Evolutionary conservation across 1,140 invertebrate genomes (phyloP).

Genomic region (Panagrolaimus sp.): DNA sequence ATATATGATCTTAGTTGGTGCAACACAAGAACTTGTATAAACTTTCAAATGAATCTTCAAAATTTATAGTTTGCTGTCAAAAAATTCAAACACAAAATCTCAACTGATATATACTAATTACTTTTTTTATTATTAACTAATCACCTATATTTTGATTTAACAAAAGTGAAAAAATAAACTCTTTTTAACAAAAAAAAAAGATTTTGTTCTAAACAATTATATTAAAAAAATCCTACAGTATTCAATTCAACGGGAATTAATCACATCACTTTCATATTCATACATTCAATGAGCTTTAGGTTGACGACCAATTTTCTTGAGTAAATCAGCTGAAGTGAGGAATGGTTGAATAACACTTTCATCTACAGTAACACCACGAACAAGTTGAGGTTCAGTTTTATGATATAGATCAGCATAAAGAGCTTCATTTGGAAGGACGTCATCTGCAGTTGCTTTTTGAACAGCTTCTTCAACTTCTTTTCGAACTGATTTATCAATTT

Average conservation of each 20-base stretch:
- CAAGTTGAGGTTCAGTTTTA: conserved; percentile 65
- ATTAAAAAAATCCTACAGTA: no score
- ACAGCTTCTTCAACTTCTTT: conserved; percentile 77
- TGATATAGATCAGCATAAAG: conserved; percentile 80
- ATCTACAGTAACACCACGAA: conserved; percentile 65
- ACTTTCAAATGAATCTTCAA: no score
- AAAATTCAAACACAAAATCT: no score
- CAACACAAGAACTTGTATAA: not conserved
- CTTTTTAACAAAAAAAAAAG: no score
- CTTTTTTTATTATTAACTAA: no score
- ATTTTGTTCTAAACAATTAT: no score
- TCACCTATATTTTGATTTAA: no score
- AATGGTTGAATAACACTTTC: conserved; percentile 46
- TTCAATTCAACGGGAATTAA: no score
- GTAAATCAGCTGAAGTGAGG: conserved; percentile 47
- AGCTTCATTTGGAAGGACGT: conserved; percentile 75
- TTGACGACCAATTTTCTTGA: conserved; percentile 25
- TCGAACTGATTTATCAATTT: conserved; percentile 76
- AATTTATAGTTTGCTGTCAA: no score
- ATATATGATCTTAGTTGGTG: not conserved
- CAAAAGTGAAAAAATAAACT: no score
- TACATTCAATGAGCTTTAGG: conserved; percentile 31
- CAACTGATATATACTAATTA: no score
- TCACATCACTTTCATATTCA: not conserved
- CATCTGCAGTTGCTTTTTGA: conserved; percentile 71